These are phyloP conservation scores for Myotis lucifugus DNA, from an alignment of 2,113 vertebrate species.

Conservation along the genomic window DNA sequence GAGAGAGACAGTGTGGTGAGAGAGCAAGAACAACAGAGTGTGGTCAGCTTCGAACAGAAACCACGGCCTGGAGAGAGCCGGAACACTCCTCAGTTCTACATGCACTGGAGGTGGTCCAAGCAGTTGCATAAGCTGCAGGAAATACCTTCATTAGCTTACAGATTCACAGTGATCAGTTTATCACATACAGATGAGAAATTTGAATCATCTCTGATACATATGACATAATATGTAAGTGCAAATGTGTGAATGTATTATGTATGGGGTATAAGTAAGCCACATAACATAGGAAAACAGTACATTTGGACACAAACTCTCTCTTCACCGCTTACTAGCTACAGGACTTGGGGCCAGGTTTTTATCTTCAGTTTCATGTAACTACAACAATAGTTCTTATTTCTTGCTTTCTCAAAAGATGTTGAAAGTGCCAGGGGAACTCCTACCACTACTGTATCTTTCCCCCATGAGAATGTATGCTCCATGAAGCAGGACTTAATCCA, in stretches of 20 bases:
- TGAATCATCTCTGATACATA: background rate
- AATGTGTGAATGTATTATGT: background rate
- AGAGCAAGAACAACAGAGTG: background rate
- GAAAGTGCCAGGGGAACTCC: background rate
- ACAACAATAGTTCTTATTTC: background rate
- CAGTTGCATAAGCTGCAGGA: background rate
- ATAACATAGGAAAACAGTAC: background rate
- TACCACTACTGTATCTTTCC: background rate
- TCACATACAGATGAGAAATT: background rate
- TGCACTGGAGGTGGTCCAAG: background rate
- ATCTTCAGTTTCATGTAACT: background rate
- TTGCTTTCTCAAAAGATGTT: slow-evolving; percentile 29
- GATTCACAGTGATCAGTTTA: background rate
- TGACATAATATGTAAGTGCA: background rate
- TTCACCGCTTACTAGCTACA: background rate
- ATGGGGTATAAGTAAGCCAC: background rate
- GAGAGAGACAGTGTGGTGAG: background rate
- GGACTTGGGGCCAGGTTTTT: background rate
- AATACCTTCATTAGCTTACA: background rate
- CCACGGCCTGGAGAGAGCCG: background rate
- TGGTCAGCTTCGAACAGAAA: slow-evolving; percentile 2
- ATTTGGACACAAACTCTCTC: background rate
- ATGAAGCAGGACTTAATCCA: background rate
- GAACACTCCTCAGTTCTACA: background rate
- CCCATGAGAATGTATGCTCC: background rate